These are phyloP conservation scores for Myiotriccus ornatus DNA, from an alignment of 2,797 vertebrate species.

Conservation along the genomic window DNA sequence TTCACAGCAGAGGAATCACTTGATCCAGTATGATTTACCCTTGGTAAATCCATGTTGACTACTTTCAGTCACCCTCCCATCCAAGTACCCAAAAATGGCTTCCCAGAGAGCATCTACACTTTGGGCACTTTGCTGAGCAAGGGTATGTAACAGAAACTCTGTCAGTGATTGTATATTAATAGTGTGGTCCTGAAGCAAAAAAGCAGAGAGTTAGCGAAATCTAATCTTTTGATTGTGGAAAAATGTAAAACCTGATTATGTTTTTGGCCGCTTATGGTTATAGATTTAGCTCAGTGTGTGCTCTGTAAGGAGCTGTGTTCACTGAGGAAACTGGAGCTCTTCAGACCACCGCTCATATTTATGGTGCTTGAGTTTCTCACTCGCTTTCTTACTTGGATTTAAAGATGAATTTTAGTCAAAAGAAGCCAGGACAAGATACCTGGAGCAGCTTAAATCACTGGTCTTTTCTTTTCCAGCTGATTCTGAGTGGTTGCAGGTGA, in stretches of 20 bases:
- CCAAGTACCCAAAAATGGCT: not conserved
- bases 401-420: not conserved
- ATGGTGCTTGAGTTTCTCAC: not conserved
- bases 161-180: not conserved
- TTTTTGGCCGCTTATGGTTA: not conserved
- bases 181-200: not conserved
- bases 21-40: not conserved
- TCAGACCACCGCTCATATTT: not conserved
- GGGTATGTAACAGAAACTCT: not conserved
- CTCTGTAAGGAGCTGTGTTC: not conserved
- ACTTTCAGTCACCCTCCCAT: not conserved
- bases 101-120: rapidly evolving
- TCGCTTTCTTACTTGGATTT: not conserved
- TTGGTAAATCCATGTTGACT: not conserved
- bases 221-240: not conserved
- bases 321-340: not conserved
- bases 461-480: not conserved
- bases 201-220: not conserved
- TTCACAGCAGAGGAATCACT: not conserved
- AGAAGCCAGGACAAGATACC: not conserved
- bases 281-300: not conserved
- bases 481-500: not conserved
- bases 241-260: not conserved
- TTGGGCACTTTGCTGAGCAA: not conserved
- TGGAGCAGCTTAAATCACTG: not conserved